Base-by-base conservation (phyloP, 2,888 invertebrate species). In the Lordiphosa fenestrarum region DNA sequence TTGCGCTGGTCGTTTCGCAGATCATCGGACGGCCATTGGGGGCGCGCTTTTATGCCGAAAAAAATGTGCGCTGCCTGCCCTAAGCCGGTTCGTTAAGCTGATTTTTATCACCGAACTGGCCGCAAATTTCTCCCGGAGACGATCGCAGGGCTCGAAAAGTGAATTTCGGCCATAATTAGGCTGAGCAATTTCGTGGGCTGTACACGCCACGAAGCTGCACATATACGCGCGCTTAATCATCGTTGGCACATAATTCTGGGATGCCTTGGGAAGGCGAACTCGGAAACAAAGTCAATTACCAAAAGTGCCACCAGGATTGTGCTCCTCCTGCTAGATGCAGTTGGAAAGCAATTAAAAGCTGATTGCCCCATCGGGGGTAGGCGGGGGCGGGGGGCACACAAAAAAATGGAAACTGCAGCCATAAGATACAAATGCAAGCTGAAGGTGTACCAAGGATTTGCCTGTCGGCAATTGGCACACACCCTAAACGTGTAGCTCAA, bases 341-440 rank as follows among this genome's bases (percentile, higher is more conserved):
- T 40, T 36, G 69, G 74, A 85, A 86, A 86, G 85, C 84, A 88
- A 88, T 88, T 88, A 88, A 86, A 86, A 82, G 67, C 82, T 87
- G 87, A 88, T 88, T 88, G 86, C 76, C 70, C 30, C 2, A 30
- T 30, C 30, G 9, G 30, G 30, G 30, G 30, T 3, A 30, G 30
- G 7, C 3, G 30, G 30, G 9, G 2, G 3, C 9, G 9, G 9
- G 4, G 4, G 30, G 3, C 7, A 6, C 1, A 6, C 2, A 63
- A 69, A 83, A 83, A 80, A 80, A 80, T 71, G 68, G 61, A 76
- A 80, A 63, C 41, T 53, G 56, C 51, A 60, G 44, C 47, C 66
- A 69, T 64, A 77, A 83, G 75, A 80, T 76, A 68, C 63, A 56
- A 37, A 12, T 53, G 40, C 51, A 44, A 61, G 62, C 46, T 62